These are phyloP conservation scores for Andrena haemorrhoa DNA, from an alignment of 2,888 invertebrate genomes.

Conservation along the genomic window DNA sequence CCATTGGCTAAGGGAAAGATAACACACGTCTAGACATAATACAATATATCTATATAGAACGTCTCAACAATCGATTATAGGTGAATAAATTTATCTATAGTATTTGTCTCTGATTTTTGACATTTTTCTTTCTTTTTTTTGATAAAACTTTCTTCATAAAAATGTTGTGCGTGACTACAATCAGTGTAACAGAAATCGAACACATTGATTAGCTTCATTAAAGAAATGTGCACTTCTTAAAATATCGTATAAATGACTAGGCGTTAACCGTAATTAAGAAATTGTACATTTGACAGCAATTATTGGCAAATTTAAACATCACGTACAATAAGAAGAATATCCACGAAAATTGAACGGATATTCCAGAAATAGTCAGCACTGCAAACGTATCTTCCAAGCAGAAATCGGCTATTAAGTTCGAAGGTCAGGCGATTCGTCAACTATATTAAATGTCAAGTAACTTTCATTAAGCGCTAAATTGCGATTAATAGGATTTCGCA, in stretches of 20 bases:
- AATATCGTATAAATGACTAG: conserved; percentile 30
- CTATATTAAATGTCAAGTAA: conserved; percentile 28
- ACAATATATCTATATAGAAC: conserved; percentile 74
- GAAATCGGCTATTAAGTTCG: neutral
- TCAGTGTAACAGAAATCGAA: conserved; percentile 45
- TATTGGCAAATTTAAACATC: conserved; percentile 16
- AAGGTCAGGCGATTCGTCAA: conserved; percentile 1
- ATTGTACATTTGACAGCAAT: conserved; percentile 42
- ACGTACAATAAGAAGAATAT: neutral
- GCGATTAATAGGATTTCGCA: conserved; percentile 33
- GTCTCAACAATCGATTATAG: conserved; percentile 71
- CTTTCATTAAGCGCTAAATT: conserved; percentile 22
- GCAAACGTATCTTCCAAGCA: neutral
- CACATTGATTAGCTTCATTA: conserved; percentile 13
- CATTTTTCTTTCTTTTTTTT: conserved; percentile 35
- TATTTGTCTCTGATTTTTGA: conserved; percentile 61
- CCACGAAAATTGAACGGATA: conserved; percentile 11
- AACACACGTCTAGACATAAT: conserved; percentile 66
- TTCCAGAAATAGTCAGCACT: neutral
- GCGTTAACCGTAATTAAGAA: conserved; percentile 6
- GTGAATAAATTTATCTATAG: conserved; percentile 61
- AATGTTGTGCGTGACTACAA: conserved; percentile 37
- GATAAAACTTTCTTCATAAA: conserved; percentile 42
- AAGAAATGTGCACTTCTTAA: conserved; percentile 25
- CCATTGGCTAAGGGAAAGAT: conserved; percentile 59